A percentile compares a stretch with the other conserved stretches of the same genome.
phyloP scores from a whole-genome alignment of 2,888 invertebrate species.

The Pseudococcus longispinus region DNA sequence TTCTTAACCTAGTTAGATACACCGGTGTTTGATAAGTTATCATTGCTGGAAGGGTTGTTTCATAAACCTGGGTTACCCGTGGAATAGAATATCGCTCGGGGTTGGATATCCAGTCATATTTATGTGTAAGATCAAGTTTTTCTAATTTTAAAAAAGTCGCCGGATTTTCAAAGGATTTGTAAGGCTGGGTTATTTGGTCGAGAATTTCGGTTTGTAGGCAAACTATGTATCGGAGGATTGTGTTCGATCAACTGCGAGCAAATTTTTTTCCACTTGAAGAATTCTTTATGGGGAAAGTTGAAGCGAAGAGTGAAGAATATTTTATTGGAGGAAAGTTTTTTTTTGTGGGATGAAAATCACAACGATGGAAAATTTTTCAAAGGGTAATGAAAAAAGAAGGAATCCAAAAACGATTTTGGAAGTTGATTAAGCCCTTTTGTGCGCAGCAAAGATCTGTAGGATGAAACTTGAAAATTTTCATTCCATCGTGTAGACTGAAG shows the following conservation, averaged over 20 bases:
- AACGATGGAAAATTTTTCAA: background rate
- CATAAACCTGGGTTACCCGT: background rate
- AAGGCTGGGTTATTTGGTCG: background rate
- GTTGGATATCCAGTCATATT: background rate
- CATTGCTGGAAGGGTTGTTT: background rate
- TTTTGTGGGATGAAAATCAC: background rate
- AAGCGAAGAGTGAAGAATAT: background rate
- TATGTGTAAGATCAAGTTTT: background rate
- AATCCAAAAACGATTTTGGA: no score
- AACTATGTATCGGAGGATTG: background rate
- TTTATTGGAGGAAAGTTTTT: background rate
- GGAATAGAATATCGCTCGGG: background rate
- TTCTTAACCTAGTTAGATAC: background rate
- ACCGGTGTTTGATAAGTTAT: background rate
- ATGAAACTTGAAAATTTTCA: no score
- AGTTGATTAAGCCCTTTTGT: no score
- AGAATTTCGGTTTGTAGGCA: background rate
- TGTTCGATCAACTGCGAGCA: background rate
- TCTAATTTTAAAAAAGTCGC: background rate
- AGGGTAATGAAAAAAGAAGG: no score
- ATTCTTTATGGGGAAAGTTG: background rate
- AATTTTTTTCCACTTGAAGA: background rate
- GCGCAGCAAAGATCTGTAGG: no score
- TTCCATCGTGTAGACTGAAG: no score
- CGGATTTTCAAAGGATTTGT: background rate